Conservation (phyloP, 2,113 vertebrate genomes). For the Indicator maculatus region DNA sequence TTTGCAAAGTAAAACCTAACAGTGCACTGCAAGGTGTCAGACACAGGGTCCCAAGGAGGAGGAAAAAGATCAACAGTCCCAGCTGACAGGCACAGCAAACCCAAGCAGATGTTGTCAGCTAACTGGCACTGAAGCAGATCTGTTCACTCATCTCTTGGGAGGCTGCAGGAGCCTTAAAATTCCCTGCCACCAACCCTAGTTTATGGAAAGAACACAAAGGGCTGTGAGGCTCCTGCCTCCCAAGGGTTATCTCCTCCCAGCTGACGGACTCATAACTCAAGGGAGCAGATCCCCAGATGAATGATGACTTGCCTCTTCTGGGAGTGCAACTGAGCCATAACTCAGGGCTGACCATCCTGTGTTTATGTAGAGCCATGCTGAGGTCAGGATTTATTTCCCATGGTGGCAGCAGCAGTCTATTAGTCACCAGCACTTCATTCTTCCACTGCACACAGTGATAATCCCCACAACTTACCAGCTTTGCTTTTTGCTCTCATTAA, state of each 20-base stretch:
- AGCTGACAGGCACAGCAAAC: neutral
- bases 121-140: neutral
- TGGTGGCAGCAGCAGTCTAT: slow-evolving; percentile 32
- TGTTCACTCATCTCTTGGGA: neutral
- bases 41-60: neutral
- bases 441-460: slow-evolving; percentile 43
- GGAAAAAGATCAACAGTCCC: neutral
- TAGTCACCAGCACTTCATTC: slow-evolving; percentile 56
- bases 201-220: neutral
- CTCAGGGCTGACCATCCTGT: slow-evolving; percentile 44
- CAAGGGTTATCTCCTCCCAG: slow-evolving; percentile 36
- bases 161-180: neutral
- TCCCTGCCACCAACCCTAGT: neutral
- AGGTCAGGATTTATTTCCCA: slow-evolving; percentile 52
- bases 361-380: slow-evolving; percentile 27
- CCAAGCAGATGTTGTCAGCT: neutral
- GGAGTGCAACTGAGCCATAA: slow-evolving; percentile 39
- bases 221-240: neutral
- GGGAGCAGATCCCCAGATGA: slow-evolving; percentile 38
- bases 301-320: slow-evolving; percentile 15
- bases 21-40: neutral
- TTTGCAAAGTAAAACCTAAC: neutral
- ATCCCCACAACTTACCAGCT: slow-evolving; percentile 42
- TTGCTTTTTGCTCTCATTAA: slow-evolving; percentile 35
- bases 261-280: neutral